Percentiles rank a stretch among this genome's conserved stretches.
phyloP scores from a whole-genome alignment of 2,797 vertebrate species.

The Anguilla pacifica region DNA sequence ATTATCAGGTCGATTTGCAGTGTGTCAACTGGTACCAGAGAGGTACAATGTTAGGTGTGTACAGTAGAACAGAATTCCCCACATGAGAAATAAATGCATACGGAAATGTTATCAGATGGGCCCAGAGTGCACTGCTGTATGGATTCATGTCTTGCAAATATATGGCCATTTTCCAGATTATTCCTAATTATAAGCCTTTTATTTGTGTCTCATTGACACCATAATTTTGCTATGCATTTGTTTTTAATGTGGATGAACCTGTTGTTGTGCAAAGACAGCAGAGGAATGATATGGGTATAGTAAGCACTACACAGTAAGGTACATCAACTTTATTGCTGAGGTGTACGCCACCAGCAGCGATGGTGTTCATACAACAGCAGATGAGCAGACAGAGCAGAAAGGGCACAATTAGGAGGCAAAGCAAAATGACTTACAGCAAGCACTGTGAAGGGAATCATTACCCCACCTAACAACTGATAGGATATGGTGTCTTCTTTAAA shows the following conservation, averaged over 20 bases:
- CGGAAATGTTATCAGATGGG: neutral
- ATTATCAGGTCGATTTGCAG: constrained; percentile 11
- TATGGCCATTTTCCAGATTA: neutral
- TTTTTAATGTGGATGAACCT: constrained; percentile 21
- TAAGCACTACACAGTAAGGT: constrained; percentile 12
- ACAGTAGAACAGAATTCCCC: neutral
- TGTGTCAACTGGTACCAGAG: neutral
- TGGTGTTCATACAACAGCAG: neutral
- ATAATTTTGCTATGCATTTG: constrained; percentile 26
- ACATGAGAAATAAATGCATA: constrained; percentile 27
- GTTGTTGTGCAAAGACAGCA: neutral
- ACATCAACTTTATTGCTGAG: neutral
- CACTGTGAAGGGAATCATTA: constrained; percentile 89
- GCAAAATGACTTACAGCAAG: constrained; percentile 88
- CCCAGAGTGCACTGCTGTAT: neutral
- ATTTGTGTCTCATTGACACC: neutral
- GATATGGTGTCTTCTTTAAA: constrained; percentile 97
- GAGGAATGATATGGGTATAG: neutral
- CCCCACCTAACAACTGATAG: constrained; percentile 92
- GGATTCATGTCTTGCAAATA: neutral
- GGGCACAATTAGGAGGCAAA: constrained; percentile 47
- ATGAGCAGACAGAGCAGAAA: constrained; percentile 22
- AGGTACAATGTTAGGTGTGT: neutral
- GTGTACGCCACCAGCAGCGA: neutral
- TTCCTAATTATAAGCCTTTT: neutral